Base-by-base conservation (phyloP, 2,888 invertebrate species). In the Cantharis lateralis region DNA sequence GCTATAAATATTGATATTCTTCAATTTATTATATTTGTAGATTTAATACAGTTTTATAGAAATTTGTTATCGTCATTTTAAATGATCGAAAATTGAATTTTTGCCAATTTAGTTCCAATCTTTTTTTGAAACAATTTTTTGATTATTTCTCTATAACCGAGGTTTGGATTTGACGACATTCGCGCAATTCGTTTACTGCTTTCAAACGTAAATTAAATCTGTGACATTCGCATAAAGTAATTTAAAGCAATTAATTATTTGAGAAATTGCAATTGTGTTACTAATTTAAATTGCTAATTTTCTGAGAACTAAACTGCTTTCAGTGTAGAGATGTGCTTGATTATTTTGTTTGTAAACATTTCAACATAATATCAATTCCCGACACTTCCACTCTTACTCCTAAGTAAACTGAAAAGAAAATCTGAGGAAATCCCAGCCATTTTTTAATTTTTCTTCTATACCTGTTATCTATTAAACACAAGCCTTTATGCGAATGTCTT, bases 1-100 rank as follows among this genome's bases (percentile, higher is more conserved):
- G 62, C 74, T 71, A 78, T 76, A 76, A 72, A 78, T 75, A 75
- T 78, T 74, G 73, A 77, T 75, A 62, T 72, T 78, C 75, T 74
- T 71, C 74, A 69, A 71, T 68, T 63, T 32, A 71, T 74, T 77
- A 77, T 77, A 69, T 64, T 32, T 74, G 68, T 70, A 62, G 62
- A 73, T 73, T 73, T 62, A 68, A 61, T 66, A 66, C 20, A 66
- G n/a, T 20, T 66, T 66, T 48, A 48, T 48, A 48, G 48, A 48
- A 48, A 48, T 48, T 48, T 48, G 48, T 48, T 48, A 48, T 48
- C 48, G 48, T 48, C 48, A n/a, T 48, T 48, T 48, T 48, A 48
- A 48, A 48, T 48, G 48, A 48, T 48, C 48, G 48, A 48, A 48
- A 48, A 48, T 48, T 48, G 48, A 48, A 48, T 48, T 48, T 48